Conservation (phyloP, 2,797 vertebrate species). For the Sus cebifrons region DNA sequence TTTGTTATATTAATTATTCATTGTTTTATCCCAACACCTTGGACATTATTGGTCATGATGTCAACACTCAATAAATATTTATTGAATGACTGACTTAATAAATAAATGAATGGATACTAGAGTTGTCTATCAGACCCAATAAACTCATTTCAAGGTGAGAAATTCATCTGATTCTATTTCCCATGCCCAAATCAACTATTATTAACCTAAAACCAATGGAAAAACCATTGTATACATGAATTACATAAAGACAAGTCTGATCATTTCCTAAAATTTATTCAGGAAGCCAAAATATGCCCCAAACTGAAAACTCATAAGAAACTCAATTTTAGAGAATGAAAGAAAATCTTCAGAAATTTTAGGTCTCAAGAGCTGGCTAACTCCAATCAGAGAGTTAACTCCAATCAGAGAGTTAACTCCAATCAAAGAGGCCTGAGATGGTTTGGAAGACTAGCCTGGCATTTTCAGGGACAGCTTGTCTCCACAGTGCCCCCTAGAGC, state of each 20-base stretch:
- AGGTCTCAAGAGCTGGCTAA: not conserved
- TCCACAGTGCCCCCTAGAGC: not conserved
- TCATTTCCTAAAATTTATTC: slow-evolving; percentile 18
- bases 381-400: not conserved
- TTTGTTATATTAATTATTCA: not conserved
- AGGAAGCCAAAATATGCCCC: slow-evolving; percentile 34
- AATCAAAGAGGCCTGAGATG: not conserved
- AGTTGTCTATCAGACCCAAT: not conserved
- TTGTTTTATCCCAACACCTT: not conserved
- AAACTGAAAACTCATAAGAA: slow-evolving; percentile 3
- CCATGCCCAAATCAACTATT: not conserved
- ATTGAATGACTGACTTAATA: not conserved
- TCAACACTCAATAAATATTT: not conserved
- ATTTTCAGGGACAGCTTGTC: not conserved
- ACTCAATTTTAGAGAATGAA: not conserved
- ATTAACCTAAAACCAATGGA: slow-evolving; percentile 53
- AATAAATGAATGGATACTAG: not conserved
- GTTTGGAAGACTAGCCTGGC: not conserved
- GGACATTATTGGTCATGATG: not conserved
- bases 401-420: too few species aligned
- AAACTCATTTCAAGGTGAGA: slow-evolving; percentile 49
- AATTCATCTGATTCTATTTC: slow-evolving; percentile 45
- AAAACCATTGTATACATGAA: not conserved
- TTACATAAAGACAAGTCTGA: not conserved
- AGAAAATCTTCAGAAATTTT: not conserved